These are phyloP conservation scores for Nixonia krombeini DNA, from an alignment of 1,140 invertebrate genomes.

Conservation along the genomic window DNA sequence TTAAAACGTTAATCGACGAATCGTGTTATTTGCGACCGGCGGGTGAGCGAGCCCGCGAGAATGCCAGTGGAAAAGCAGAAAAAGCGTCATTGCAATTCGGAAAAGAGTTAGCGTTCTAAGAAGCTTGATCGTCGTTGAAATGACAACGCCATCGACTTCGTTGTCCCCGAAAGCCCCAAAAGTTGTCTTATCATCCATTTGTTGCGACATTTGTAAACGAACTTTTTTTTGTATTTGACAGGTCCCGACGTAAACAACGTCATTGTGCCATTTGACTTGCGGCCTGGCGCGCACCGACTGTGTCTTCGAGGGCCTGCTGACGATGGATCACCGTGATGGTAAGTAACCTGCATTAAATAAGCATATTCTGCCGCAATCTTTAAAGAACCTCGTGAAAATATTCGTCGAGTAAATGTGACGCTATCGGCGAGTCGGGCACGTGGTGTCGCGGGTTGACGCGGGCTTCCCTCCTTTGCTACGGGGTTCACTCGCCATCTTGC, in stretches of 20 bases:
- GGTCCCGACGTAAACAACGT: not conserved
- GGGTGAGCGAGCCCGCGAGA: not conserved
- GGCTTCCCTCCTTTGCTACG: constrained; percentile 30
- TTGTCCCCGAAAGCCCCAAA: not conserved
- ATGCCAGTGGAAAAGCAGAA: not conserved
- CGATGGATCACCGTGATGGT: constrained; percentile 24
- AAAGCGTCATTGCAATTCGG: not conserved
- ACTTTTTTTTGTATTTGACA: not conserved
- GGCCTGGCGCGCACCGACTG: not conserved
- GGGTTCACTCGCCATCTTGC: constrained; percentile 30
- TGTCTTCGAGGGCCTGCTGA: not conserved
- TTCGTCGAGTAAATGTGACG: not conserved
- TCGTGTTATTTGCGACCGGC: not conserved
- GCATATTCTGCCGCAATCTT: too few species aligned
- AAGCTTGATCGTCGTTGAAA: not conserved
- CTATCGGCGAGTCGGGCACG: constrained; percentile 24
- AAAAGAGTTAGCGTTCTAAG: not conserved
- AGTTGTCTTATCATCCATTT: not conserved
- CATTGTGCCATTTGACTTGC: not conserved
- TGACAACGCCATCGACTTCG: not conserved
- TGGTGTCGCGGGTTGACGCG: constrained; percentile 31
- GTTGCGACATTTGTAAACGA: not conserved
- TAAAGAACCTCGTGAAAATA: not conserved
- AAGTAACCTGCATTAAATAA: constrained; percentile 5
- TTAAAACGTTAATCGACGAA: not conserved